Evolutionary conservation across 30 jellyfish, hydroid and myxozoan genomes (phyloP).

Genomic region (Sanderia malayensis): DNA sequence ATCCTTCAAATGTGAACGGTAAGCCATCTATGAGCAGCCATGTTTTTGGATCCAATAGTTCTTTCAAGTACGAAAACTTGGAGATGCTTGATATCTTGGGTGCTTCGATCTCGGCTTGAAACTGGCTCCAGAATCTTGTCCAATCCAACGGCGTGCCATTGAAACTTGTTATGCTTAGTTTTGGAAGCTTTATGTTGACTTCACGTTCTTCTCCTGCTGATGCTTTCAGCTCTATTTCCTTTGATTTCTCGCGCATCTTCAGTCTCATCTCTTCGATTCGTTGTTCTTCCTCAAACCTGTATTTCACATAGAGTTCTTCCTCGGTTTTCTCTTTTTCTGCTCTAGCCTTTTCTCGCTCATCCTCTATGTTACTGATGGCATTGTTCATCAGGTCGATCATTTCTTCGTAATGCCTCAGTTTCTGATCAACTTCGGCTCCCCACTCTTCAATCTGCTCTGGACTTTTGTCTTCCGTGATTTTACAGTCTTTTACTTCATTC

Average conservation of each 20-base stretch:
- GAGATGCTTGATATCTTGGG: slow-evolving; percentile 13
- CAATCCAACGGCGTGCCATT: slow-evolving; percentile 40
- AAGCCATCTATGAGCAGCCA: slow-evolving; percentile 8
- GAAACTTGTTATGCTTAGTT: slow-evolving; percentile 20
- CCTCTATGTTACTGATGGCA: neutral
- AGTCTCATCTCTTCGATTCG: slow-evolving; percentile 16
- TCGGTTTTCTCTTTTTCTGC: neutral
- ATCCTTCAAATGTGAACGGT: slow-evolving; percentile 37
- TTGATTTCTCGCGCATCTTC: slow-evolving; percentile 7
- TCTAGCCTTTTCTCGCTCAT: slow-evolving; percentile 6
- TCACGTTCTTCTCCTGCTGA: neutral
- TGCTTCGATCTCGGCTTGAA: slow-evolving; percentile 39
- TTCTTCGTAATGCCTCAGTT: neutral
- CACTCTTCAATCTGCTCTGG: slow-evolving; percentile 13
- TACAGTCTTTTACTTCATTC: neutral
- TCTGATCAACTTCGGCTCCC: slow-evolving; percentile 18
- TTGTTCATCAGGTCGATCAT: neutral
- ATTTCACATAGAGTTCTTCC: slow-evolving; percentile 6
- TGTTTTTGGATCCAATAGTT: slow-evolving; percentile 20
- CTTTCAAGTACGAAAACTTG: slow-evolving; percentile 27
- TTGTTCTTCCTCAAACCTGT: neutral
- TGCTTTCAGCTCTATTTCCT: slow-evolving; percentile 12
- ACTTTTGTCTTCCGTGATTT: slow-evolving; percentile 19
- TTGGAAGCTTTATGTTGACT: slow-evolving; percentile 1
- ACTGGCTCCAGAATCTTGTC: slow-evolving; percentile 39